Base-by-base conservation (phyloP, 2,888 invertebrate species). In the Macrosiphum euphorbiae region DNA sequence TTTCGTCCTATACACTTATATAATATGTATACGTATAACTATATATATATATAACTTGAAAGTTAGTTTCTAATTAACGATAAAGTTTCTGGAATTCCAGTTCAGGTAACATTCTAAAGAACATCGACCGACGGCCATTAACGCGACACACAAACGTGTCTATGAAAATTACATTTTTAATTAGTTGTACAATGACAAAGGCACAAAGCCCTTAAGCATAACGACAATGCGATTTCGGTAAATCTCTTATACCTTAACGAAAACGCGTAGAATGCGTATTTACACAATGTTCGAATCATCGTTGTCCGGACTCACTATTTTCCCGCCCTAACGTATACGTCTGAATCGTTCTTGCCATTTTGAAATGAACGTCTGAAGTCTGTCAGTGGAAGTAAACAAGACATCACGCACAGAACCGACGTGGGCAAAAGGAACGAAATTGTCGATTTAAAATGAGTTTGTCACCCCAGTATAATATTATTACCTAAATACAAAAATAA, bases 161-260 rank as follows among this genome's bases (percentile, higher is more conserved):
- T 87, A 92, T 50, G 50, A 67, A 92, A 86, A 88, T 87, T 87
- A 28, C 87, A 88, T 87, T 87, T 92, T 87, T 87, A 92, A 61
- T 92, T 86, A 58, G n/a, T 86, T 47, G 28, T 89, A 61, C 89
- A 24, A 55, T n/a, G 47, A n/a, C 1, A n/a, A 44, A 85, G 35
- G 78, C 35, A 41, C 85, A 85, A 47, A n/a, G 58, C n/a, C 44
- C 35, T 50, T 89, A 16, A 28, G 28, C 26, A 35, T 35, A 20
- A 78, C 24, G 50, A n/a, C 35, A 78, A 90, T 90, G 47, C 20
- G 8, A 47, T 90, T 61, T 89, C 10, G 89, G 28, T 58, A 61
- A 11, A 44, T 44, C 58, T 58, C 26, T 89, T 89, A 58, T 50
- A 16, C n/a, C 28, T 16, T 87, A n/a, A 87, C n/a, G 11, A 2